Base-by-base conservation (phyloP, 2,113 vertebrate species). In the Aphyosemion australe region DNA sequence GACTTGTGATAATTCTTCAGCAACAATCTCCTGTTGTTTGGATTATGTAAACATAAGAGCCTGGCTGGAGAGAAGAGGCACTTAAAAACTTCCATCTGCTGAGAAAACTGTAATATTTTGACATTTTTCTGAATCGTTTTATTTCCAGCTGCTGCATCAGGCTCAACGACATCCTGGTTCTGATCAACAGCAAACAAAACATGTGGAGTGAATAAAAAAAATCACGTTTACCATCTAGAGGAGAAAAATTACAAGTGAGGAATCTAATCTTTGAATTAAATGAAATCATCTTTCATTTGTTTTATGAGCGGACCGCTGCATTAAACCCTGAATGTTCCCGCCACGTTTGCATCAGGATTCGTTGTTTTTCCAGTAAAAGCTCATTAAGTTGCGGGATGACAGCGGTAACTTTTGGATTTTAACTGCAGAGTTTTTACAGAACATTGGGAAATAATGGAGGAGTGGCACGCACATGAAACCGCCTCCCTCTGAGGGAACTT, bases 341-440 rank as follows among this genome's bases (percentile, higher is more conserved):
- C 19, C 26, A 21, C 12, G 12, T 39, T 14, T 21, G 18, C 4
- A 19, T 55, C 41, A 41, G 19, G 18, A 20, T 51, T 41, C 3
- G 7, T 48, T 15, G n/a, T 26, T 59, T 43, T 20, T 49, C 1
- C 20, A 31, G 6, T 12, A 8, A 9, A 21, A 59, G 15, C 21
- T 48, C 46, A 48, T 61, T 48, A 51, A 41, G 46, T 61, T 15
- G 18, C 12, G 5, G 45, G 16, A 48, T 49, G 19, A 50, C 13
- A 21, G 60, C 60, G 50, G 11, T 32, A 41, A 32, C 19, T 42
- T 26, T 26, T 21, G 39, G 41, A 43, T 43, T 39, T 43, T 26
- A 64, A 31, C 49, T 26, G 20, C 61, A 52, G 20, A 64, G 1
- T 13, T 63, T 64, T 43, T 45, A n/a, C 61, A 14, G 12, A 4